Evolutionary conservation across 92 coral and sea anemone genomes (phyloP).

Genomic region (Muricea muricata): DNA sequence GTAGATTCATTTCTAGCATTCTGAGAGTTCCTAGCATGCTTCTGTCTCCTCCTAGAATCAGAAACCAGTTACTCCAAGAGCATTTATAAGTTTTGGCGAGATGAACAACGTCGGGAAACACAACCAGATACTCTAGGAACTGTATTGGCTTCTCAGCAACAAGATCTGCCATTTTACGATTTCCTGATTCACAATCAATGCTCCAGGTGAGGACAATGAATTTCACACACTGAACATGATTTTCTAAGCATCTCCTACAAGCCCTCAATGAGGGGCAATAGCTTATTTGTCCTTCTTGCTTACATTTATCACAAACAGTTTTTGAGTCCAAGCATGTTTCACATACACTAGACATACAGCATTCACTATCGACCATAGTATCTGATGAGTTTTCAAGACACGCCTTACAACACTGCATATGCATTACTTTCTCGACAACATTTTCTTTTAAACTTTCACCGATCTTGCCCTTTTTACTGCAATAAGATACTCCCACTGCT

Average conservation of each 20-base stretch:
- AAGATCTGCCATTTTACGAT: conserved; percentile 66
- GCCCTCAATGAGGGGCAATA: conserved; percentile 57
- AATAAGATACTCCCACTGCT: conserved; percentile 47
- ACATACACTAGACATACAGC: conserved; percentile 52
- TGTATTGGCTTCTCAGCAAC: conserved; percentile 22
- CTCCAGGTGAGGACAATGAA: conserved; percentile 42
- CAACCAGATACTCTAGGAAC: conserved; percentile 54
- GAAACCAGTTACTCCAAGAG: conserved; percentile 58
- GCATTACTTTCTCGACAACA: conserved; percentile 44
- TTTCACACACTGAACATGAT: conserved; percentile 32
- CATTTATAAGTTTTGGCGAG: conserved; percentile 65
- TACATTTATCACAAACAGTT: conserved; percentile 61
- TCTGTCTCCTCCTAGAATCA: conserved; percentile 65
- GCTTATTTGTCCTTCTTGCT: conserved; percentile 58
- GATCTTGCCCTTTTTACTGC: conserved; percentile 44
- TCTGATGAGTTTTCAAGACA: conserved; percentile 42
- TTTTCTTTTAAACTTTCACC: conserved; percentile 51
- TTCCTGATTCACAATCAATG: conserved; percentile 53
- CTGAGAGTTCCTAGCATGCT: conserved; percentile 58
- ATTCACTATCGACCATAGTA: conserved; percentile 12
- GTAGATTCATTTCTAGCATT: conserved; percentile 55
- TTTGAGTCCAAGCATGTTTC: conserved; percentile 45
- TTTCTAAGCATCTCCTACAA: conserved; percentile 61
- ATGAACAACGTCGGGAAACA: conserved; percentile 63
- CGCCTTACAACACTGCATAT: conserved; percentile 46